Evolutionary conservation across 2,797 vertebrate genomes (phyloP).

Genomic region (Anguilla anguilla): DNA sequence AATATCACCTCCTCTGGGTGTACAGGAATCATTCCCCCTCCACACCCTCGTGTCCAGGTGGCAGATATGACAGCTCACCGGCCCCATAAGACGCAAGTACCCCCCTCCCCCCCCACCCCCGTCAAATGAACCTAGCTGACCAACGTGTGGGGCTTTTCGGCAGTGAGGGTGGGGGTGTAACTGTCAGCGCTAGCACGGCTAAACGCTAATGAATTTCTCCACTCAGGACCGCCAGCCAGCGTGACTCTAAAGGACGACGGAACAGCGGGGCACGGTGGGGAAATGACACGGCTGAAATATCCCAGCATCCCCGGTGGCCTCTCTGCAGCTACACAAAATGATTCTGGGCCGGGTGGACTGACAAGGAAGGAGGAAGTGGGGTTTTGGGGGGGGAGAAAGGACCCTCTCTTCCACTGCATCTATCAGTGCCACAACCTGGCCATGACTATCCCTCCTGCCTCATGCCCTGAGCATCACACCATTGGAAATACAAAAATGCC

Average conservation of each 20-base stretch:
- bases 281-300: background rate
- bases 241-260: background rate
- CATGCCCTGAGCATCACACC: background rate
- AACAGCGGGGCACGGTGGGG: background rate
- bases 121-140: background rate
- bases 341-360: background rate
- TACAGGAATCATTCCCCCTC: background rate
- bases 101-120: background rate
- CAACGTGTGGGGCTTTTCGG: background rate
- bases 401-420: background rate
- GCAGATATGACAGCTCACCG: background rate
- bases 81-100: background rate
- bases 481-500: background rate
- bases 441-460: background rate
- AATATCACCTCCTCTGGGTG: background rate
- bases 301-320: background rate
- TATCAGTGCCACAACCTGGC: background rate
- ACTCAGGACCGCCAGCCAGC: background rate
- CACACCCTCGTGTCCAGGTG: background rate
- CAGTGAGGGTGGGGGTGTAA: background rate
- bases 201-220: background rate
- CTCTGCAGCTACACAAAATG: background rate
- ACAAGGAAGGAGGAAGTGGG: background rate
- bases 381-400: background rate
- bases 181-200: background rate